These are phyloP conservation scores for Cecropterus lyciades DNA, from an alignment of 1,140 invertebrate species.

Conservation along the genomic window DNA sequence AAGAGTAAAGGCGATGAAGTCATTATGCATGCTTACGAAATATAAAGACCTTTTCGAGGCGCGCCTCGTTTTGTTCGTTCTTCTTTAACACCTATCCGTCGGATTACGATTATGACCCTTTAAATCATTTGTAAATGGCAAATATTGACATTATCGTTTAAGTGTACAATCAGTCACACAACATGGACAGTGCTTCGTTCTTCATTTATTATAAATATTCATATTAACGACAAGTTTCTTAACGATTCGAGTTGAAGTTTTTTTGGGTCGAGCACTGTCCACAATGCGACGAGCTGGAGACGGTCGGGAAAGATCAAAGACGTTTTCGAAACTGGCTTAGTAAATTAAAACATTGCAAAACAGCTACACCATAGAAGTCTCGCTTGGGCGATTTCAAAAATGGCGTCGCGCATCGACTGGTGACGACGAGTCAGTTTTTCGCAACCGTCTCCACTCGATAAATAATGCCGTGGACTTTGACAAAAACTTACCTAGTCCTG, in stretches of 20 bases:
- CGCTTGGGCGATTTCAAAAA: conserved; percentile 77
- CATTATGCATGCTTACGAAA: conserved; percentile 73
- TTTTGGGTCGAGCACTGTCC: conserved; percentile 43
- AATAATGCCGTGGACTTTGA: conserved; percentile 82
- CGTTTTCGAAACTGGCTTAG: conserved; percentile 53
- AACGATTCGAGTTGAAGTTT: conserved; percentile 33
- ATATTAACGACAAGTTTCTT: conserved; percentile 29
- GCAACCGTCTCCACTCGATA: conserved; percentile 81
- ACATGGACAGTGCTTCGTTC: conserved; percentile 31
- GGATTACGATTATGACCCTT: conserved; percentile 41
- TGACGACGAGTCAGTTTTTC: conserved; percentile 80
- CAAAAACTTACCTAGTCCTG: conserved; percentile 83
- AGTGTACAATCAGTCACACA: conserved; percentile 21
- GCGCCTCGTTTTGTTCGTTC: conserved; percentile 41
- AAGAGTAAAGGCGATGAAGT: conserved; percentile 59
- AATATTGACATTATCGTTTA: conserved; percentile 32
- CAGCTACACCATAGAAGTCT: conserved; percentile 67
- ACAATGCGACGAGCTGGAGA: conserved; percentile 52
- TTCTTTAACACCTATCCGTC: conserved; percentile 43
- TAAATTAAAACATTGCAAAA: conserved; percentile 82
- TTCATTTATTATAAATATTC: conserved; percentile 34
- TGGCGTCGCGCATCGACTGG: conserved; percentile 71
- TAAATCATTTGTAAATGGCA: conserved; percentile 40
- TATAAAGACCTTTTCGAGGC: conserved; percentile 49
- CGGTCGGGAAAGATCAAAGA: conserved; percentile 78